These are phyloP conservation scores for Momotus momota DNA, from an alignment of 2,797 vertebrate genomes.

Conservation along the genomic window DNA sequence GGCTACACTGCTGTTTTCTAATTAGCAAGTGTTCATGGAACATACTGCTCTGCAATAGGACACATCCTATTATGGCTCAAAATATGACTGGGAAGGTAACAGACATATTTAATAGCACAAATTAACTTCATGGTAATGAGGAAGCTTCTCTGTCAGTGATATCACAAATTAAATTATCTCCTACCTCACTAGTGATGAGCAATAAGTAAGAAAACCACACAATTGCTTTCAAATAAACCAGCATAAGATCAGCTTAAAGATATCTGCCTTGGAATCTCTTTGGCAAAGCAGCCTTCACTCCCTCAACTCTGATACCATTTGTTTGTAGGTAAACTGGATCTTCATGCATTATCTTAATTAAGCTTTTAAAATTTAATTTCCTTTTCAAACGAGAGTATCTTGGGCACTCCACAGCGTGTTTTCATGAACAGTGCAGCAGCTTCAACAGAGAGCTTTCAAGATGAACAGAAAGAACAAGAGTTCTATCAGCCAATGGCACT, in stretches of 20 bases:
- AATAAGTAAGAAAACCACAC: constrained; percentile 43
- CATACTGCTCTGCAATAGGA: background rate
- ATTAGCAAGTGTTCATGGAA: background rate
- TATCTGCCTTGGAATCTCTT: background rate
- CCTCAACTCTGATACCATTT: background rate
- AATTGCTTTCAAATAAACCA: constrained; percentile 33
- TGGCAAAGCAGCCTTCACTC: background rate
- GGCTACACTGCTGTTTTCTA: background rate
- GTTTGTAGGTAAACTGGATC: constrained; percentile 45
- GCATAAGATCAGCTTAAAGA: background rate
- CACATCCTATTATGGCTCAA: background rate
- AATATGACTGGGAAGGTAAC: constrained; percentile 13
- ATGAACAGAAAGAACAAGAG: constrained; percentile 17
- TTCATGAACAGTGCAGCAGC: constrained; percentile 63
- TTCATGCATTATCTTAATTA: constrained; percentile 67
- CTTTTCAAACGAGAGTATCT: constrained; percentile 47
- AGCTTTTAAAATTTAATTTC: constrained; percentile 67
- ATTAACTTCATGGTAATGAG: constrained; percentile 42
- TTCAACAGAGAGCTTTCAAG: constrained; percentile 26
- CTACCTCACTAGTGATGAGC: background rate
- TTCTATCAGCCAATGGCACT: background rate
- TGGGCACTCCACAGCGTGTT: background rate
- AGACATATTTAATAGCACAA: constrained; percentile 42
- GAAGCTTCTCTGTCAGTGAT: constrained; percentile 33
- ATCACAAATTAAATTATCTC: constrained; percentile 46